Evolutionary conservation across 2,113 vertebrate genomes (phyloP), one percentile per base, ranked within the genome.

Genomic region (Hippolais icterina): DNA sequence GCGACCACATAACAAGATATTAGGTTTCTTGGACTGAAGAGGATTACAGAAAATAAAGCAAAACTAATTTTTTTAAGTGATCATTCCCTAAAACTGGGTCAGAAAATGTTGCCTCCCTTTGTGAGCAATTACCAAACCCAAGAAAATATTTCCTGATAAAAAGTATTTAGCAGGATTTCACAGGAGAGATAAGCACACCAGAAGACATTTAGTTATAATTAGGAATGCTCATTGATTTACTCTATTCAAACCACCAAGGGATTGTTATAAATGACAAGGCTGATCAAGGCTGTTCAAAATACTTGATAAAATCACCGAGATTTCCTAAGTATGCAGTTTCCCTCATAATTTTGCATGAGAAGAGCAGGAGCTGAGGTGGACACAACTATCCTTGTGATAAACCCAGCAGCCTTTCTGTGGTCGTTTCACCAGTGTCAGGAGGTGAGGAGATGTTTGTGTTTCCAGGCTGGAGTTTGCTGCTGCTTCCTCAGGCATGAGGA

Each of bases 161-260:
- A 80, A 39, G 39, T 17, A 29, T 87, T 64, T 94, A 90, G 93
- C 60, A 86, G 76, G 79, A 92, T 96, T 96, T 96, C 23, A 11
- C 21, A 63, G 76, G 64, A n/a, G 41, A 79, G 53, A 44, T 10
- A 86, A 83, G 31, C 35, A 54, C 37, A 79, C 16, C 46, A 64
- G 85, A 90, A 94, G 68, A 75, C 46, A 65, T 60, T 71, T 49
- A 56, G 25, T n/a, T 91, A 20, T 60, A 77, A 82, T 92, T 82
- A 71, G 69, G 68, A 71, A 83, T 42, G n/a, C 60, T 80, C 27
- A 6, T 46, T 77, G 83, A 84, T 95, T 93, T 88, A 59, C 68
- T 83, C 24, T 29, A 50, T 63, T 57, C 76, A 70, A 85, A 80
- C 63, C 42, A 78, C 42, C 35, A 49, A 50, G 11, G 5, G 14